Percentiles rank a stretch among this genome's conserved stretches.
Conservation (phyloP, 2,888 invertebrate species). For the Blastobasis adustella region DNA sequence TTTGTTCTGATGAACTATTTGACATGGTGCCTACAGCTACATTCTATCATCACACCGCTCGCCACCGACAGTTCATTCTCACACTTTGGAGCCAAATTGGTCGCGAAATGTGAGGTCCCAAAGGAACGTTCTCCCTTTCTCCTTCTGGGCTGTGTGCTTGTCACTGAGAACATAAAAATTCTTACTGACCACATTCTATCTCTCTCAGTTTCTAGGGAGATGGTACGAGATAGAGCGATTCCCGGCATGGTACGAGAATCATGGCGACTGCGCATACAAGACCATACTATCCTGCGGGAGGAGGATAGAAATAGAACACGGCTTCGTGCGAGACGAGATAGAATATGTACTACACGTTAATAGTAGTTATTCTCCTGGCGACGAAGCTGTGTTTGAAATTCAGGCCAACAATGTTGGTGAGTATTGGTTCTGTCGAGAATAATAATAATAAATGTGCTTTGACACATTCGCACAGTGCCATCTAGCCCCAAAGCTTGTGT, state of each 20-base stretch:
- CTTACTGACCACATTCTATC: neutral
- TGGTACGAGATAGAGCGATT: constrained; percentile 60
- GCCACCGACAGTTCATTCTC: too few species aligned
- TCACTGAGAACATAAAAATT: neutral
- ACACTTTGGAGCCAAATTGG: too few species aligned
- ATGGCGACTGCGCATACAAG: constrained; percentile 49
- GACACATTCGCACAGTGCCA: too few species aligned
- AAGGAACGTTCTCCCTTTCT: too few species aligned
- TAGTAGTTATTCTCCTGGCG: constrained; percentile 50
- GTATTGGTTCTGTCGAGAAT: constrained; percentile 3
- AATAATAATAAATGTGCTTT: too few species aligned
- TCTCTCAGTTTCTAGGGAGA: constrained; percentile 51
- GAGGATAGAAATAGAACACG: constrained; percentile 47
- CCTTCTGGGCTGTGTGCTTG: too few species aligned
- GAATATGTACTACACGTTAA: constrained; percentile 49
- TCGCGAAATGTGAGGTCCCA: too few species aligned
- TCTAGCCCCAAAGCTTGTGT: too few species aligned
- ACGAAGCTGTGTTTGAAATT: constrained; percentile 49
- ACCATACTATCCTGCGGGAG: constrained; percentile 45
- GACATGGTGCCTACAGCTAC: too few species aligned
- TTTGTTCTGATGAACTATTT: too few species aligned
- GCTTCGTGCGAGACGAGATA: constrained; percentile 41
- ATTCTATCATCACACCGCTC: too few species aligned
- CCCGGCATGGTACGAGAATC: constrained; percentile 53
- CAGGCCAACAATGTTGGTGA: constrained; percentile 51